A percentile compares a stretch with the other conserved stretches of the same genome.
Conservation (phyloP, 1,140 invertebrate genomes). For the Hycleus cichorii region DNA sequence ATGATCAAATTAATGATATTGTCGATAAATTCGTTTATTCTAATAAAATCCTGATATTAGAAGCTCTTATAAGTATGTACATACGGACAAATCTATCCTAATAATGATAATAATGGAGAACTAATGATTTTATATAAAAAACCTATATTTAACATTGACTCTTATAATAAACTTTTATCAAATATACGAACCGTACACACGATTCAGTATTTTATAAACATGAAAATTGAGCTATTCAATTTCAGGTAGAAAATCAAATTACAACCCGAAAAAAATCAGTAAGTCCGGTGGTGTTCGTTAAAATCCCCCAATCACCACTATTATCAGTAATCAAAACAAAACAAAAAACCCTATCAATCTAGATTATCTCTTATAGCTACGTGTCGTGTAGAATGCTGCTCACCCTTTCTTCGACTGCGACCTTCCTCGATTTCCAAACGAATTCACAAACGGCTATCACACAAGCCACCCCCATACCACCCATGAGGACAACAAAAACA, state of each 20-base stretch:
- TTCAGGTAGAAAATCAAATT: neutral
- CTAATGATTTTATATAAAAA: neutral
- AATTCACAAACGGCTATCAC: slow-evolving; percentile 87
- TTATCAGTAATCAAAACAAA: too few species aligned
- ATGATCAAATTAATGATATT: slow-evolving; percentile 17
- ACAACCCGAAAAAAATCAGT: too few species aligned
- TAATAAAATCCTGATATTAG: slow-evolving; percentile 11
- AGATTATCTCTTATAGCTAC: slow-evolving; percentile 34
- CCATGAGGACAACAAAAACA: slow-evolving; percentile 90
- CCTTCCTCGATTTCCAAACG: slow-evolving; percentile 86
- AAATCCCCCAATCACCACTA: too few species aligned
- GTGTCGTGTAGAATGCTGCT: slow-evolving; percentile 48
- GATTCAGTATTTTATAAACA: neutral
- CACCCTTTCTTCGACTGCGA: slow-evolving; percentile 84
- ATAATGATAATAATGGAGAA: too few species aligned
- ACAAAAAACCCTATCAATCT: neutral
- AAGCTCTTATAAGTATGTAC: slow-evolving; percentile 2
- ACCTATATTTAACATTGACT: neutral
- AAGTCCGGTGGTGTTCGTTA: too few species aligned
- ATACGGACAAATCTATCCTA: too few species aligned
- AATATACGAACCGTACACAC: neutral
- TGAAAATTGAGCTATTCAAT: neutral
- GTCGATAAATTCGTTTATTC: slow-evolving; percentile 32
- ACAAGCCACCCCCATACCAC: slow-evolving; percentile 81
- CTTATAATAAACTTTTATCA: neutral